Base-by-base conservation (phyloP, 2,113 vertebrate species). In the Anhinga rufa region DNA sequence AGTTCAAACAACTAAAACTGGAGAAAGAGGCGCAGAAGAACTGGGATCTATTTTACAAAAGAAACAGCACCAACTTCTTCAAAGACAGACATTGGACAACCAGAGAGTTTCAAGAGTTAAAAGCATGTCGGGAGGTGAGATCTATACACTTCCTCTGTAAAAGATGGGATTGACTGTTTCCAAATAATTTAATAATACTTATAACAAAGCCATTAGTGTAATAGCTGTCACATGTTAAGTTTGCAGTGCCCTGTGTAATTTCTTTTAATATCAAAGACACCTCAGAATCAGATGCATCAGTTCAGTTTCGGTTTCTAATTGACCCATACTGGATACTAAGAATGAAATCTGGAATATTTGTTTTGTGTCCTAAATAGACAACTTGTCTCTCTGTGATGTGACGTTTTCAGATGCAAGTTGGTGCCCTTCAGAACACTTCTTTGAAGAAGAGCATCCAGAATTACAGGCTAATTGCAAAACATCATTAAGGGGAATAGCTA, bases 1-100 rank as follows among this genome's bases (percentile, higher is more conserved):
- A 98, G 8, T 99, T 99, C 97, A 99, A 99, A 84, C 99, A 98
- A 66, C 93, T 98, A 31, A 99, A 99, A 95, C 55, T 99, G 81
- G 99, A 99, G 95, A 98, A 97, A 94, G 99, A 99, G 46, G 99
- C 99, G 20, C 99, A 99, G 97, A 99, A 98, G 94, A 99, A 99
- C 94, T 99, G 99, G 99, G 99, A 99, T 93, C 98, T 99, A 3
- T 99, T 99, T 97, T 99, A 99, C 96, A 99, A 99, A 97, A 99
- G 99, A 94, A 99, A 99, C 91, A 98, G 98, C 13, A 99, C 99
- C 1, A 98, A 99, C 65, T 99, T 99, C 97, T 99, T 99, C 97
- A 99, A 99, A 94, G 99, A 99, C 88, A 98, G 99, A 64, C 99
- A 99, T 21, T 99, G 99, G 99, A 99, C 99, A 74, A 99, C 98